Evolutionary conservation across 2,113 vertebrate genomes (phyloP).

Genomic region (Proteles cristata): DNA sequence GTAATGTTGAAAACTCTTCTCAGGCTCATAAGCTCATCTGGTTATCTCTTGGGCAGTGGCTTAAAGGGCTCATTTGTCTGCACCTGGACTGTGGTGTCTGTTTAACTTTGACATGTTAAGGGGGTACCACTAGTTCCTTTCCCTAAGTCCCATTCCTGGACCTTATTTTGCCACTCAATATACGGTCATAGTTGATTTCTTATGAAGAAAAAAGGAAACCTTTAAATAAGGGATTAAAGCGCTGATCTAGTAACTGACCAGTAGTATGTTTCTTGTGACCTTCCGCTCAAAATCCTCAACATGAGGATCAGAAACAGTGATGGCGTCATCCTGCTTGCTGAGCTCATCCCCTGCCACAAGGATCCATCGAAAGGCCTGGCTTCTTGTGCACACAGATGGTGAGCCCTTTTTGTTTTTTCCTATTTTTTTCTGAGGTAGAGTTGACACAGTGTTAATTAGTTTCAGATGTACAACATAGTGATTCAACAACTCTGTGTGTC

Average conservation of each 20-base stretch:
- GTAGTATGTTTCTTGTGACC: conserved; percentile 70
- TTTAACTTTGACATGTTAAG: not conserved
- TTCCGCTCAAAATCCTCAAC: conserved; percentile 83
- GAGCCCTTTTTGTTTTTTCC: not conserved
- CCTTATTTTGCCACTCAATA: not conserved
- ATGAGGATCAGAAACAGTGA: conserved; percentile 77
- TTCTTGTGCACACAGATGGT: not conserved
- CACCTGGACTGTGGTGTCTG: too few species aligned
- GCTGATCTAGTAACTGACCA: conserved; percentile 58
- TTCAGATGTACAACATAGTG: not conserved
- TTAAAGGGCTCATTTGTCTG: not conserved
- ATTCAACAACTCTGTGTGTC: not conserved
- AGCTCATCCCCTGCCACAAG: not conserved
- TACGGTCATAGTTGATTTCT: not conserved
- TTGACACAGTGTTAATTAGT: not conserved
- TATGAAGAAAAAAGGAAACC: not conserved
- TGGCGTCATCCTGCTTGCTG: not conserved
- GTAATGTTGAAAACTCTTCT: not conserved
- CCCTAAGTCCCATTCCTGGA: not conserved
- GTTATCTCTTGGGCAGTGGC: not conserved
- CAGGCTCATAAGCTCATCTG: not conserved
- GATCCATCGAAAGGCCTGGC: not conserved
- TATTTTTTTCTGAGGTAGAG: not conserved
- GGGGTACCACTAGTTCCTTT: not conserved
- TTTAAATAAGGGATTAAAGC: not conserved